phyloP scores from a whole-genome alignment of 2,113 vertebrate genomes.

The Cettia cetti region DNA sequence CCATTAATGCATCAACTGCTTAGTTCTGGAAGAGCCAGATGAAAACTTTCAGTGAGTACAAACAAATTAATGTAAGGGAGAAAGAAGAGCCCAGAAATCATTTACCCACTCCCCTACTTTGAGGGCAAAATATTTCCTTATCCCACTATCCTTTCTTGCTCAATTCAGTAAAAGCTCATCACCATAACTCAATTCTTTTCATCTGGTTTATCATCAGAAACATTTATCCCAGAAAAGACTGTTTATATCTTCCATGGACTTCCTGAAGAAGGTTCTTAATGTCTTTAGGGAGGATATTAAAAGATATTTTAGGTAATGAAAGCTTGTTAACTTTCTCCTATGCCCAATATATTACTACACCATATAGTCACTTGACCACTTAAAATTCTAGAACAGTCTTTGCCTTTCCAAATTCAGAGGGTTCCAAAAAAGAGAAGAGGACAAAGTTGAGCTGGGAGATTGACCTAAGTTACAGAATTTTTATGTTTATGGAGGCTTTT shows the following conservation, averaged over 20 bases:
- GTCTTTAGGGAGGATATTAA: neutral
- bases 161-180: neutral
- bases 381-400: neutral
- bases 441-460: neutral
- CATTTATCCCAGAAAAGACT: neutral
- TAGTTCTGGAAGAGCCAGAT: neutral
- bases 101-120: neutral
- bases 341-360: neutral
- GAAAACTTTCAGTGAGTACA: neutral
- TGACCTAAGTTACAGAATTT: neutral
- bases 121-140: neutral
- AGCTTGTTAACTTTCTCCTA: neutral
- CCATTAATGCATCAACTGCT: neutral
- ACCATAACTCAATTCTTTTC: neutral
- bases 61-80: neutral
- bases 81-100: neutral
- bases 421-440: neutral
- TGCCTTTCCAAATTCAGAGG: neutral
- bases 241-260: neutral
- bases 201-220: neutral
- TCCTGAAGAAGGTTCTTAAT: neutral
- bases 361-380: neutral
- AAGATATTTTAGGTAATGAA: neutral
- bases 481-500: neutral
- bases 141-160: neutral